Conservation (phyloP, 2,797 vertebrate genomes). For the Gastrophryne carolinensis region DNA sequence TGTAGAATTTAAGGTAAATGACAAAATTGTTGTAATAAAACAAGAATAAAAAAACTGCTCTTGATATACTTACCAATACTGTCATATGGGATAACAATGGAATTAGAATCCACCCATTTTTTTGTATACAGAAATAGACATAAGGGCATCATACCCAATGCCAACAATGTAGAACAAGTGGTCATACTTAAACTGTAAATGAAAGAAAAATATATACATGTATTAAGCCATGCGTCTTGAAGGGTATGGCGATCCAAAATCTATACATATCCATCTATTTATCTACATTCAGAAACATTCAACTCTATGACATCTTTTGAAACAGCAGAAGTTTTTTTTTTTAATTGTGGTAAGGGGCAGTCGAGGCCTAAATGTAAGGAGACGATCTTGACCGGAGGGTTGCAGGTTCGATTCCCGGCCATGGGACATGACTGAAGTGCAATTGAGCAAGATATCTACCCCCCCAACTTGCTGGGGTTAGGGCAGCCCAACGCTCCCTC, state of each 20-base stretch:
- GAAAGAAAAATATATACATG: slow-evolving; percentile 38
- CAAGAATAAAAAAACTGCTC: neutral
- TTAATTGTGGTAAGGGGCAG: too few species aligned
- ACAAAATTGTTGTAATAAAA: neutral
- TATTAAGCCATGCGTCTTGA: neutral
- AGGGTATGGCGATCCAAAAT: neutral
- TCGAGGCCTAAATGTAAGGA: too few species aligned
- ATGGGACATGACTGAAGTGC: too few species aligned
- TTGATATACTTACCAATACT: slow-evolving; percentile 81
- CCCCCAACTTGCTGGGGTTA: too few species aligned
- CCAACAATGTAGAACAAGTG: slow-evolving; percentile 89
- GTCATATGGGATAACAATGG: slow-evolving; percentile 83
- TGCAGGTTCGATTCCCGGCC: too few species aligned
- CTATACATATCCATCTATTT: too few species aligned
- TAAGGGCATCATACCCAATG: slow-evolving; percentile 97
- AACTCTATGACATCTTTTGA: too few species aligned
- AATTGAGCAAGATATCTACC: too few species aligned
- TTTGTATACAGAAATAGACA: slow-evolving; percentile 88
- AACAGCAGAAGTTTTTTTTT: too few species aligned
- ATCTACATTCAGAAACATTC: too few species aligned
- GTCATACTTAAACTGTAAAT: slow-evolving; percentile 91
- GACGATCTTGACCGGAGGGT: too few species aligned
- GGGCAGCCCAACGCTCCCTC: too few species aligned
- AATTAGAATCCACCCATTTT: slow-evolving; percentile 75
- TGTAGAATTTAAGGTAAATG: neutral